Base-by-base conservation (phyloP, 92 coral and sea anemone genomes). In the Siderastrea radians region DNA sequence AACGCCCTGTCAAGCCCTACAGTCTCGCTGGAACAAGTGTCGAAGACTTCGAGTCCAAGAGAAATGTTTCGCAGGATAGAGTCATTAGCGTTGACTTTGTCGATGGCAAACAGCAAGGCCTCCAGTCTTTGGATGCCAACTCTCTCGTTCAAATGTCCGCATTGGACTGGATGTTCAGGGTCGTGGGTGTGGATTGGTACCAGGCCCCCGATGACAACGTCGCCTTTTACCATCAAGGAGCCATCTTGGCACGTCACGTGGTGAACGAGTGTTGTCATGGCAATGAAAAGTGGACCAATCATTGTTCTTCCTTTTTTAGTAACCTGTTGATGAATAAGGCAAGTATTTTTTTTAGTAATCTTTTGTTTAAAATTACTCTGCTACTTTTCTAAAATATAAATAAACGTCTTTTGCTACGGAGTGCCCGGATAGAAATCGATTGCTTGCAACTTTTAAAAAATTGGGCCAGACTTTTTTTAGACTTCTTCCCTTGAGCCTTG, bases 71-170 rank as follows among this genome's bases (percentile, higher is more conserved):
- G 91, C 72, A 97, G 91, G 50, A 95, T 67, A n/a, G 95, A 64
- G 11, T 79, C 44, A 73, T 93, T 87, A 2, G 89, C 78, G 88
- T 95, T 97, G 80, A 97, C 87, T 49, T 85, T 91, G 84, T 97
- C 98, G 38, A 97, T 85, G 55, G 99, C 96, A 79, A 86, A 95
- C 49, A 95, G 79, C 91, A 97, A 74, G 6, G 97, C 99, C 67
- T 97, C 99, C 9, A 97, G 90, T 71, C 99, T 91, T 77, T 97
- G 99, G 69, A 97, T 94, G 1, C 99, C 99, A 53, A 97, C 86
- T 80, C 98, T 80, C 74, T 94, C 96, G 77, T 97, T 73, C 17
- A 97, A 69, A 55, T 82, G 67, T 14, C 78, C 78, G 78, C 86
- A 82, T 10, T 55, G 49, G 9, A 15, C 68, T 54, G 45, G 86